These are phyloP conservation scores for Tetrax tetrax DNA, from an alignment of 2,113 vertebrate species.

Conservation along the genomic window DNA sequence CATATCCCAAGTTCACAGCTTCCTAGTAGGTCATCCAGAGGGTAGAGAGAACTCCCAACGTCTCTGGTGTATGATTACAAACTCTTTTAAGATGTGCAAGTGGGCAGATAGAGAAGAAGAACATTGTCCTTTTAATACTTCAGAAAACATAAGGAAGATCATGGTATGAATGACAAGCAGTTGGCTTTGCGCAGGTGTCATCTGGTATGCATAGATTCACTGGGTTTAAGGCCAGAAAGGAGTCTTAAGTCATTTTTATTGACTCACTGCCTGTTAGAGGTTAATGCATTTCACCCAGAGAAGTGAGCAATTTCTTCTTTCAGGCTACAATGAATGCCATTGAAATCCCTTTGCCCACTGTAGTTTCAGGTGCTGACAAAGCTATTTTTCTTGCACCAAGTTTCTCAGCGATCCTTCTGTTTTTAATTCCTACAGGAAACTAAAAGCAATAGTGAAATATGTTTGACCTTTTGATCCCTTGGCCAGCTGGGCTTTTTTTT, in stretches of 20 bases:
- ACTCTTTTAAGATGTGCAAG: conserved; percentile 1
- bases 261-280: conserved; percentile 56
- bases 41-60: not conserved
- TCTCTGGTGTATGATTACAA: not conserved
- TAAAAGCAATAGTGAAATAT: conserved; percentile 1
- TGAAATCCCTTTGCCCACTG: conserved; percentile 19
- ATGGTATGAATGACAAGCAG: conserved; percentile 49
- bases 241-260: conserved; percentile 65
- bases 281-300: conserved; percentile 51
- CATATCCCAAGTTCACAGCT: not conserved
- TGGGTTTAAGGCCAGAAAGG: conserved; percentile 23
- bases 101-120: not conserved
- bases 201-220: conserved; percentile 45
- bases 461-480: conserved; percentile 11
- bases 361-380: conserved; percentile 24
- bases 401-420: not conserved
- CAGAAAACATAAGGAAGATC: conserved; percentile 29
- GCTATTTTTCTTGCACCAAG: conserved; percentile 17
- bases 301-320: conserved; percentile 57
- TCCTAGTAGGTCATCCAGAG: not conserved
- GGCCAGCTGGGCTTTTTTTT: not conserved
- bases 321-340: conserved; percentile 23
- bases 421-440: conserved; percentile 10
- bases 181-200: not conserved
- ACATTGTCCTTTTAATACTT: conserved; percentile 8